Conservation (phyloP, 2,888 invertebrate genomes). For the Eurytoma californica region DNA sequence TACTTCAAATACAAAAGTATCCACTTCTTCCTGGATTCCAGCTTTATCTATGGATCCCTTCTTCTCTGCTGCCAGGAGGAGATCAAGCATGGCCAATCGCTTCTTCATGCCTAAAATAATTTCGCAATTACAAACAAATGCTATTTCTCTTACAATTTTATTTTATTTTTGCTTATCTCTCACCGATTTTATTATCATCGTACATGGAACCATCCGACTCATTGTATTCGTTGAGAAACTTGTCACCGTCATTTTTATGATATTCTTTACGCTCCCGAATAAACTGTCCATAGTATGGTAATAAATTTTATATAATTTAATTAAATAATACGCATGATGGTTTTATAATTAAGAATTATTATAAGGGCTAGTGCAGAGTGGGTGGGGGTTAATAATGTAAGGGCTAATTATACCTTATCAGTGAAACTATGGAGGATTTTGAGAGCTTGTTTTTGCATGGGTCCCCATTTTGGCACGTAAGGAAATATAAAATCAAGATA, state of each 20-base stretch:
- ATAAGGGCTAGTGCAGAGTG: no score
- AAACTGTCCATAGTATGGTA: no score
- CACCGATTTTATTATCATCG: neutral
- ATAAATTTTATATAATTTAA: no score
- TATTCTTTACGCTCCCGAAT: conserved; percentile 55
- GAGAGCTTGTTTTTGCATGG: conserved; percentile 75
- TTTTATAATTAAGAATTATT: no score
- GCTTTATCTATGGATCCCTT: conserved; percentile 62
- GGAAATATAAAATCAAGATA: neutral
- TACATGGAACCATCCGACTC: neutral
- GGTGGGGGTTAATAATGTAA: no score
- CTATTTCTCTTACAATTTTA: neutral
- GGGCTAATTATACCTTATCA: conserved; percentile 71
- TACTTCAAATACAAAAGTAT: conserved; percentile 67
- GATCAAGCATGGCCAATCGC: conserved; percentile 68
- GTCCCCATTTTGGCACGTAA: neutral
- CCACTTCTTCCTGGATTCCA: conserved; percentile 70
- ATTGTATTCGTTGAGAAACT: conserved; percentile 47
- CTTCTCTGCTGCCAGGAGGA: conserved; percentile 64
- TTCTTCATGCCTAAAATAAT: conserved; percentile 50
- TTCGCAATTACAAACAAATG: neutral
- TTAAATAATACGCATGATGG: no score
- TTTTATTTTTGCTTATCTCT: no score
- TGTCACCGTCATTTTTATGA: conserved; percentile 48
- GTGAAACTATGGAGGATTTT: conserved; percentile 77